Evolutionary conservation across 2,797 vertebrate species (phyloP).

Genomic region (Chaetophractus vellerosus): DNA sequence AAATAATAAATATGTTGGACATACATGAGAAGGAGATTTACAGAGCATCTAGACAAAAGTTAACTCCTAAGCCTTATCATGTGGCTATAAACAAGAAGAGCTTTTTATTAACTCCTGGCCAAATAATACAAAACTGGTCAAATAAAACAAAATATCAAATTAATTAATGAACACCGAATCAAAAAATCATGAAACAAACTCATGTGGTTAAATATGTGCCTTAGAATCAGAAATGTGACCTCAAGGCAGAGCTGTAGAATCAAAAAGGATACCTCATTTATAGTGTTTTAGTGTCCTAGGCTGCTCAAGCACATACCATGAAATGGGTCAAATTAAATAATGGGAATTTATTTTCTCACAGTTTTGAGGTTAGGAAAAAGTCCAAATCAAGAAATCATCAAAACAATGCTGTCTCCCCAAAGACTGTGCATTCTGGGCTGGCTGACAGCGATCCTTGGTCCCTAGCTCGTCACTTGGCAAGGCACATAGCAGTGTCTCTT

Average conservation of each 20-base stretch:
- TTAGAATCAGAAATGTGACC: not conserved
- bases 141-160: not conserved
- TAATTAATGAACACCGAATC: not conserved
- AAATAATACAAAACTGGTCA: not conserved
- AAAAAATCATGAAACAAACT: conserved; percentile 24
- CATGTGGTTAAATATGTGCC: not conserved
- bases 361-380: no score
- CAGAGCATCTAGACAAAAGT: not conserved
- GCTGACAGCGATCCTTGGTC: no score
- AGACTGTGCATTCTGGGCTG: no score
- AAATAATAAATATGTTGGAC: not conserved
- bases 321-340: no score
- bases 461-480: no score
- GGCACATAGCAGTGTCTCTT: no score
- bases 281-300: no score
- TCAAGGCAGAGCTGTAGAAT: conserved; percentile 1
- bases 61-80: not conserved
- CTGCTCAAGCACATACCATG: no score
- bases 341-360: no score
- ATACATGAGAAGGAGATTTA: not conserved
- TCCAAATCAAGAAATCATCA: no score
- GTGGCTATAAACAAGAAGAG: not conserved
- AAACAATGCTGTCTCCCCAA: no score
- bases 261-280: not conserved
- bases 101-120: not conserved